A percentile compares a stretch with the other conserved stretches of the same genome.
Evolutionary conservation across 1,140 invertebrate genomes (phyloP).

Genomic region (Atta cephalotes): DNA sequence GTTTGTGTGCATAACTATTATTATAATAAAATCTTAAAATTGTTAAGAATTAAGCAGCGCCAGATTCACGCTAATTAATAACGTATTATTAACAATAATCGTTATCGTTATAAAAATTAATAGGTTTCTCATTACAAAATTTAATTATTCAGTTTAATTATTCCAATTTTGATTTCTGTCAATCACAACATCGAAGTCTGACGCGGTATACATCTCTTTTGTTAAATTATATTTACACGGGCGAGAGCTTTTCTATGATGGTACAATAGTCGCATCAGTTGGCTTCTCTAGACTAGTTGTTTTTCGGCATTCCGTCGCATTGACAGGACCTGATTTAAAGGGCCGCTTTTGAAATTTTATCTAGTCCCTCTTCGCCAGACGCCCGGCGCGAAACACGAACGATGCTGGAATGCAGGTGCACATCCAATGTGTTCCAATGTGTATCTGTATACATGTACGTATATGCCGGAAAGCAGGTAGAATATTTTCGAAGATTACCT

Average conservation of each 20-base stretch:
- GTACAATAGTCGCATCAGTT: neutral
- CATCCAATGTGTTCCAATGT: neutral
- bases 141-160: neutral
- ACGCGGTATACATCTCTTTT: neutral
- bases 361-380: neutral
- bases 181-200: neutral
- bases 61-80: no score
- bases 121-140: neutral
- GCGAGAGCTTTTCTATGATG: neutral
- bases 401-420: slow-evolving; percentile 41
- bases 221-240: slow-evolving; percentile 1
- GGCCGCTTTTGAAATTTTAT: slow-evolving; percentile 19
- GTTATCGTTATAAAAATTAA: neutral
- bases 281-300: neutral
- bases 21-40: no score
- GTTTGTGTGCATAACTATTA: no score
- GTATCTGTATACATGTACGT: neutral
- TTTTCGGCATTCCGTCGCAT: neutral
- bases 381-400: neutral
- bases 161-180: neutral
- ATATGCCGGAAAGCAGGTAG: slow-evolving; percentile 32
- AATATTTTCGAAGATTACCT: slow-evolving; percentile 56
- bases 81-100: no score
- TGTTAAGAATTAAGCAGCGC: no score
- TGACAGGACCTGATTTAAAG: slow-evolving; percentile 51